Evolutionary conservation across 2,797 vertebrate genomes (phyloP), one percentile per base, ranked within the genome.

Genomic region (Alosa sapidissima): DNA sequence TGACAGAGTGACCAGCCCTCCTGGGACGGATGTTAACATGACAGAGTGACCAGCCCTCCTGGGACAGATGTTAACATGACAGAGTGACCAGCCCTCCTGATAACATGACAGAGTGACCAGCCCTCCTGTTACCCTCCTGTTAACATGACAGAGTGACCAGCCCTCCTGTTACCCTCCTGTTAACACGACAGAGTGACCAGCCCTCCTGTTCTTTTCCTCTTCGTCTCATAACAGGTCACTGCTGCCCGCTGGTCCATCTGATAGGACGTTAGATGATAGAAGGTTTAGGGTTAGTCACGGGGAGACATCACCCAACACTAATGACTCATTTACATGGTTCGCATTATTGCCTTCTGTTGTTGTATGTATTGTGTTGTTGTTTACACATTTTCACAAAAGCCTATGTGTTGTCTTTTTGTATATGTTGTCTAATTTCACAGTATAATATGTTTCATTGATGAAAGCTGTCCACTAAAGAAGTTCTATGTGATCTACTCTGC

Each of bases 331-430:
- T 75, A 41, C 33, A 75, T 75, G 68, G 41, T 41, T 45, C 41
- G 11, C 33, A 11, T 13, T 65, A n/a, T 65, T 75, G 68, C 68
- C 33, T 28, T 41, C 14, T 75, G 68, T 75, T 75, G 68, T 75
- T 75, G 33, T 14, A 41, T 41, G 4, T 75, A 16, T 16, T 16
- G 33, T 75, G 68, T 41, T 75, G 14, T 11, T 75, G 36, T 75
- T 75, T 45, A 75, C 68, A 75, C 68, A 41, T 72, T 36, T 11
- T 41, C 68, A 75, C 36, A 36, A 41, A 75, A 41, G 68, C 68
- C 33, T 75, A 75, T 14, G 68, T 75, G 68, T 45, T 75, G 68
- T 75, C 68, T 75, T 75, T 75, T 75, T 75, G 68, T 75, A 45
- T 36, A 41, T 75, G 33, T 33, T 75, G 68, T 75, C 68, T 75